Evolutionary conservation across 2,113 vertebrate genomes (phyloP).

Genomic region (Telmatochromis brachygnathus): DNA sequence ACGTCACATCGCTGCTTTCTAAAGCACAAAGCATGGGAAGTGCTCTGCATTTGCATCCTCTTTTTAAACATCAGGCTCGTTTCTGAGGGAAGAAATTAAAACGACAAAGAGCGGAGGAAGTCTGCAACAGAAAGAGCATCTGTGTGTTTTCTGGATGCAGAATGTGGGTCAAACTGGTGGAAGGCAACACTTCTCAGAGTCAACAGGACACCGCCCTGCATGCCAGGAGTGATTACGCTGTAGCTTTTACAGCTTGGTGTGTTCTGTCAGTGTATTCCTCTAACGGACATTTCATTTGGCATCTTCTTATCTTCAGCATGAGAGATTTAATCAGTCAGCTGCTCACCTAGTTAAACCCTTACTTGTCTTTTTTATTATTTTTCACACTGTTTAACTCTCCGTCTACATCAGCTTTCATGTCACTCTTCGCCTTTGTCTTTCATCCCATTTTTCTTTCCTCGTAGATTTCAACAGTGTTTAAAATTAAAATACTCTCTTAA

Average conservation of each 20-base stretch:
- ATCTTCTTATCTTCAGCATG: not conserved
- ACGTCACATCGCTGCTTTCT: not conserved
- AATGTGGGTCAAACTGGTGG: slow-evolving; percentile 40
- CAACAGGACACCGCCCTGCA: not conserved
- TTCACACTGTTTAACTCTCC: not conserved
- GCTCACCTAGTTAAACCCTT: not conserved
- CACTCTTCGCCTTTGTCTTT: not conserved
- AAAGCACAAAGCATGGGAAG: not conserved
- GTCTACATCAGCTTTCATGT: not conserved
- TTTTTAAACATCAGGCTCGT: not conserved
- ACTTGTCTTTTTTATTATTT: not conserved
- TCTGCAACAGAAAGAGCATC: slow-evolving; percentile 1
- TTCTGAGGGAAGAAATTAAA: not conserved
- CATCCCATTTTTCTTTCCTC: not conserved
- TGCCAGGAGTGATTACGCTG: not conserved
- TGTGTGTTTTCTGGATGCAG: not conserved
- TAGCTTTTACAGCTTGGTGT: not conserved
- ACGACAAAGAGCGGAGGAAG: not conserved
- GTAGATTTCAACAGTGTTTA: not conserved
- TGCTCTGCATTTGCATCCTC: not conserved
- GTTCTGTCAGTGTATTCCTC: not conserved
- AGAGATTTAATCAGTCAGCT: not conserved
- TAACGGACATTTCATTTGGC: not conserved
- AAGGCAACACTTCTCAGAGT: not conserved
- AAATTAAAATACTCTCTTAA: not conserved